A percentile compares a stretch with the other conserved stretches of the same genome.
Conservation (phyloP, 92 coral and sea anemone species). For the Diadumene lineata region DNA sequence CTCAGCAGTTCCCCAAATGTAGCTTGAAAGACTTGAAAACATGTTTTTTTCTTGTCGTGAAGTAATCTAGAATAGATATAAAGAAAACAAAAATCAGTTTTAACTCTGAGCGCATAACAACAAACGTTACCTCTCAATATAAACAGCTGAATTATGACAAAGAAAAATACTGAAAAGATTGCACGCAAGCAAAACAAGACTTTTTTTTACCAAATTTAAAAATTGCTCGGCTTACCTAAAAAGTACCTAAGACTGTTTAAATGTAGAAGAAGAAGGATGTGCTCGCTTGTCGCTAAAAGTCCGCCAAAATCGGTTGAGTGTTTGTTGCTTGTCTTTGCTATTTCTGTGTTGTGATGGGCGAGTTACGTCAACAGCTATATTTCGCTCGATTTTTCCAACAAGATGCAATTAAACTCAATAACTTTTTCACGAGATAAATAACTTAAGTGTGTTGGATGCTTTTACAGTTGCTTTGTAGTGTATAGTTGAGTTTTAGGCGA, state of each 20-base stretch:
- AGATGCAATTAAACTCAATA: slow-evolving; percentile 26
- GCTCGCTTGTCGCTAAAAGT: slow-evolving; percentile 16
- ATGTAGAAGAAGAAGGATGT: background rate
- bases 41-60: slow-evolving; percentile 50
- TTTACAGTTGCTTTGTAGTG: background rate
- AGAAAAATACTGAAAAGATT: background rate
- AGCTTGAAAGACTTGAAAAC: slow-evolving; percentile 93
- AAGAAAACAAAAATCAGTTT: slow-evolving; percentile 24
- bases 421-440: background rate
- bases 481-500: slow-evolving; percentile 16
- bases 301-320: slow-evolving; percentile 75
- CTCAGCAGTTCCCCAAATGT: slow-evolving; percentile 94
- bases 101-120: slow-evolving; percentile 1
- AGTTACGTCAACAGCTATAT: slow-evolving; percentile 32
- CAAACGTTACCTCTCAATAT: slow-evolving; percentile 39
- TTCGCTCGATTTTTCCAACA: slow-evolving; percentile 32
- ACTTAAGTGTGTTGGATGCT: background rate
- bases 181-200: slow-evolving; percentile 5
- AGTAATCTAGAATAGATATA: slow-evolving; percentile 17
- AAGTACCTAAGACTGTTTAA: background rate
- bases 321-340: slow-evolving; percentile 20
- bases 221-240: slow-evolving; percentile 20
- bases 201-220: background rate
- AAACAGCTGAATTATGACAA: slow-evolving; percentile 26
- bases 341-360: slow-evolving; percentile 43